phyloP scores from a whole-genome alignment of 1,140 invertebrate species.

The Homarus americanus region DNA sequence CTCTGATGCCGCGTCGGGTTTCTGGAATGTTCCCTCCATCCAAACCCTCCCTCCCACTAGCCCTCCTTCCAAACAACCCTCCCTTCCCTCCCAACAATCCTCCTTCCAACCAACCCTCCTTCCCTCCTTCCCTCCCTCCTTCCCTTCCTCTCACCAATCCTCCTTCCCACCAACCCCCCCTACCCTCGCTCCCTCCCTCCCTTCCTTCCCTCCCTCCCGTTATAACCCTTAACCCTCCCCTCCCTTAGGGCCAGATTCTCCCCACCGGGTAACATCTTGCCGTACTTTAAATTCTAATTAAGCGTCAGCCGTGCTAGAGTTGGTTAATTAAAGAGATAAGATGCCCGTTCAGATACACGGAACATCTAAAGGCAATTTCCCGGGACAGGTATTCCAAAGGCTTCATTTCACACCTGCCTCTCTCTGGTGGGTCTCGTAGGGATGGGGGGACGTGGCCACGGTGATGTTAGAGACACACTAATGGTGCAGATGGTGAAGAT shows the following conservation, averaged over 20 bases:
- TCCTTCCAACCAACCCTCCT: too few species aligned
- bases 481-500: neutral
- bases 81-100: too few species aligned
- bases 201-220: too few species aligned
- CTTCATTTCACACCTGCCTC: conserved; percentile 6
- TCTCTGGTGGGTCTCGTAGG: neutral
- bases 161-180: too few species aligned
- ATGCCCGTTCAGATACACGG: conserved; percentile 51
- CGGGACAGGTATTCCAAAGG: conserved; percentile 18
- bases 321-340: conserved; percentile 63
- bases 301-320: conserved; percentile 37
- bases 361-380: conserved; percentile 54
- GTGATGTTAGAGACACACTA: neutral
- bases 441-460: neutral
- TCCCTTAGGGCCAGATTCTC: neutral
- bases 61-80: too few species aligned
- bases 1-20: neutral
- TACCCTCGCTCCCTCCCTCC: too few species aligned
- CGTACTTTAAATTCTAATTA: conserved; percentile 51
- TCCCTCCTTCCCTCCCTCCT: too few species aligned
- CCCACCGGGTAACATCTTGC: neutral
- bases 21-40: neutral
- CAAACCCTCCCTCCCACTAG: too few species aligned
- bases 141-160: too few species aligned
- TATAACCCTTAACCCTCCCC: neutral